phyloP scores from a whole-genome alignment of 2,797 vertebrate genomes.

The Halcyon chelicuti region DNA sequence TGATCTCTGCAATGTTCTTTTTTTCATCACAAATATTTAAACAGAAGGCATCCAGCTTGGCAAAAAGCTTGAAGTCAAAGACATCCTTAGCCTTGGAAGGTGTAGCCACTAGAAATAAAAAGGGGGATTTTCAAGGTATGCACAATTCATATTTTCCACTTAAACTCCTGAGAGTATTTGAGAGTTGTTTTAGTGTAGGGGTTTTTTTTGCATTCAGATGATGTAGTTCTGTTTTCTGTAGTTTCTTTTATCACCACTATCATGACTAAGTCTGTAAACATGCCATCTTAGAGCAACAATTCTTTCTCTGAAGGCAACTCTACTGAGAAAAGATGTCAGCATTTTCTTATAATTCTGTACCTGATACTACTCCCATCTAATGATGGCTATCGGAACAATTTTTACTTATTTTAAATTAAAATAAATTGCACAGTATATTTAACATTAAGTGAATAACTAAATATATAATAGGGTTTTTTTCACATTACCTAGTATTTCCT shows the following conservation, averaged over 20 bases:
- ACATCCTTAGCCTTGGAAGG: constrained; percentile 82
- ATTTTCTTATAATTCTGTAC: neutral
- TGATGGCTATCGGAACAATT: neutral
- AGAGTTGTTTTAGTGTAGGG: neutral
- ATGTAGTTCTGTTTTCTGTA: neutral
- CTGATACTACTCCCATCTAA: neutral
- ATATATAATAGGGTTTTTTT: too few relatives aligned
- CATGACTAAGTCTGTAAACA: neutral
- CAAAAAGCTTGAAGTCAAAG: constrained; percentile 90
- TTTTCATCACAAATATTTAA: constrained; percentile 88
- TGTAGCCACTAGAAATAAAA: constrained; percentile 78
- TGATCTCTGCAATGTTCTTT: constrained; percentile 92
- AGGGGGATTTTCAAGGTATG: neutral
- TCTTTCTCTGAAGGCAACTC: neutral
- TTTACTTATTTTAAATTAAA: neutral
- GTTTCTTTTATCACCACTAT: neutral
- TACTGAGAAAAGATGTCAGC: neutral
- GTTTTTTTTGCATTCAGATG: neutral
- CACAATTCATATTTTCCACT: neutral
- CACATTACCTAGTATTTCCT: neutral
- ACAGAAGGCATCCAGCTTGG: constrained; percentile 89
- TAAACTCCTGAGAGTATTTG: neutral
- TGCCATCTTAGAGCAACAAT: neutral
- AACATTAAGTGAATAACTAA: neutral
- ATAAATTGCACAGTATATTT: neutral